Percentiles rank a stretch among this genome's conserved stretches.
Conservation (phyloP, 2,797 vertebrate genomes). For the Aratinga solstitialis region DNA sequence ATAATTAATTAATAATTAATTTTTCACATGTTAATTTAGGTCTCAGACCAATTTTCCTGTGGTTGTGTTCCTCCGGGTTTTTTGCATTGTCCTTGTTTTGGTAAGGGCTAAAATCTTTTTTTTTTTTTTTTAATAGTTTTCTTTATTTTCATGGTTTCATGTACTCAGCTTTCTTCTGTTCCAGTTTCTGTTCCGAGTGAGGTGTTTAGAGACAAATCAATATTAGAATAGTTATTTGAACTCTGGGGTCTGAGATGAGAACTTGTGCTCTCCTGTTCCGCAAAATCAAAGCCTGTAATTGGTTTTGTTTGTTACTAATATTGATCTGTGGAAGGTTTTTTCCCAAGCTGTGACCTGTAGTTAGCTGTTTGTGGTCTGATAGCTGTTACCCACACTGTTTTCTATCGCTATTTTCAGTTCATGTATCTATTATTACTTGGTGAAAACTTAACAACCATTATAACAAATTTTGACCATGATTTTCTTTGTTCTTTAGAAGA, state of each 20-base stretch:
- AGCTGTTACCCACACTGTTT: not conserved
- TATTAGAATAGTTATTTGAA: constrained; percentile 3
- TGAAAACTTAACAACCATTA: not conserved
- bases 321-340: not conserved
- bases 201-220: not conserved
- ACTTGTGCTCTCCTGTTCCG: not conserved
- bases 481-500: not conserved
- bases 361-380: not conserved
- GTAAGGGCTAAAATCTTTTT: not conserved
- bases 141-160: not conserved
- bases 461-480: accelerated
- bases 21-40: not conserved
- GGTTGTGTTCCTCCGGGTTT: not conserved
- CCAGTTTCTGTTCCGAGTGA: not conserved
- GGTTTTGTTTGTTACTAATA: not conserved
- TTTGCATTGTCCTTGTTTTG: not conserved
- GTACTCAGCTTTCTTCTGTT: not conserved
- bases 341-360: not conserved
- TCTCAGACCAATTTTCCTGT: not conserved
- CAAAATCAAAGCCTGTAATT: not conserved
- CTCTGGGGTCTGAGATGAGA: not conserved
- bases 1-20: not conserved
- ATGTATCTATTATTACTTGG: accelerated
- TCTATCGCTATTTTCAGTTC: not conserved
- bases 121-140: not conserved